A percentile compares a stretch with the other conserved stretches of the same genome.
Conservation (phyloP, 2,888 invertebrate genomes). For the Bellardia pandia region DNA sequence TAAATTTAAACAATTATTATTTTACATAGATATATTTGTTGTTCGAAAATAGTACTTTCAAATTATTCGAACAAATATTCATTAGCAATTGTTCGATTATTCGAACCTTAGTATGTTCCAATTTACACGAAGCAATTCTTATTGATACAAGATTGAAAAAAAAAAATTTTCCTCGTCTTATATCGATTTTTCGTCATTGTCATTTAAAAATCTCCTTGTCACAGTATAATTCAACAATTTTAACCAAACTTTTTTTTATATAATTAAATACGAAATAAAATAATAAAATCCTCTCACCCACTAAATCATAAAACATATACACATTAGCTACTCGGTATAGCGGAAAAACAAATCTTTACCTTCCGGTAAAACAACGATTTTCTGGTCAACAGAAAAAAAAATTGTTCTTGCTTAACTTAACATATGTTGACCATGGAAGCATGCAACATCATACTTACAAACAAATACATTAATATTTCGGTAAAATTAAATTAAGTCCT, state of each 20-base stretch:
- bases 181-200: too few species aligned
- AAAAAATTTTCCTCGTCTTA: too few species aligned
- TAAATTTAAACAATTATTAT: too few species aligned
- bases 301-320: slow-evolving; percentile 13
- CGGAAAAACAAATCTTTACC: slow-evolving; percentile 83
- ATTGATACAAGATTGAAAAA: too few species aligned
- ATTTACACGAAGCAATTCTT: too few species aligned
- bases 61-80: too few species aligned
- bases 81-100: too few species aligned
- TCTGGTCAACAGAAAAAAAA: slow-evolving; percentile 72
- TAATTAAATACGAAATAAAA: slow-evolving; percentile 6
- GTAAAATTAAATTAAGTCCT: slow-evolving; percentile 61
- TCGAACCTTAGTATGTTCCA: too few species aligned
- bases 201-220: too few species aligned
- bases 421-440: slow-evolving; percentile 67
- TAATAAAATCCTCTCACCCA: background rate
- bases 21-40: too few species aligned
- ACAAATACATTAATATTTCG: slow-evolving; percentile 40
- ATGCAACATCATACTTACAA: slow-evolving; percentile 34
- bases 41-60: too few species aligned
- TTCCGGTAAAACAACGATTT: slow-evolving; percentile 80
- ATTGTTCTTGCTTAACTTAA: slow-evolving; percentile 61
- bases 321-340: slow-evolving; percentile 68
- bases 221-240: background rate
- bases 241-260: background rate